Base-by-base conservation (phyloP, 2,113 vertebrate species). In the Spermophilus dauricus region DNA sequence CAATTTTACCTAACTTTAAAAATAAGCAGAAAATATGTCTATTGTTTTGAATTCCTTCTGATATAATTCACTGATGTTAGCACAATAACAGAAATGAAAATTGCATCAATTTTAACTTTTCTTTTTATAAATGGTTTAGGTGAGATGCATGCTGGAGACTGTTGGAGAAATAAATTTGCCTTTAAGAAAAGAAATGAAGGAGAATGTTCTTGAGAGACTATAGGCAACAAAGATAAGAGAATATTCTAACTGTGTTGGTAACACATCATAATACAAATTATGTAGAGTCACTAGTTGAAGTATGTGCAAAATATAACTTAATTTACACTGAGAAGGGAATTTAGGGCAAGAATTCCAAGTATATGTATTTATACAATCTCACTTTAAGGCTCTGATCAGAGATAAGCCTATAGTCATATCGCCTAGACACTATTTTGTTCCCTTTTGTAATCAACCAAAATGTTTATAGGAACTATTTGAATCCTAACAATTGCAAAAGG, bases 111-210 rank as follows among this genome's bases (percentile, higher is more conserved):
- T 42, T 89, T 81, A 13, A 8, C 4, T 72, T 72, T 86, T 3
- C 91, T 82, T 76, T 37, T 92, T 84, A 93, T 70, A 78, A 5
- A 88, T 70, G 72, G 16, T 73, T 82, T 93, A 20, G n/a, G 51
- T 70, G 39, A n/a, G 22, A 76, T 30, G 75, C 48, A 83, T 61
- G 24, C 34, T 72, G 8, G 56, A 42, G 75, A 90, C 16, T 42
- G 18, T 73, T 82, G 2, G 82, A 73, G 56, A 84, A 89, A 81
- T 51, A 82, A 48, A 81, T 70, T 69, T 80, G 61, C 28, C 30
- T 88, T 89, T 56, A 72, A 61, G 13, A n/a, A 72, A 67, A 69
- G 58, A 13, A 95, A 76, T 17, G 56, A 51, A 75, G 67, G 58
- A 80, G 28, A 83, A 45, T 7, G 17, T 20, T 48, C 12, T 26